A percentile compares a stretch with the other conserved stretches of the same genome.
These are phyloP conservation scores for Andrena marginata DNA, from an alignment of 2,888 invertebrate species.

Conservation along the genomic window DNA sequence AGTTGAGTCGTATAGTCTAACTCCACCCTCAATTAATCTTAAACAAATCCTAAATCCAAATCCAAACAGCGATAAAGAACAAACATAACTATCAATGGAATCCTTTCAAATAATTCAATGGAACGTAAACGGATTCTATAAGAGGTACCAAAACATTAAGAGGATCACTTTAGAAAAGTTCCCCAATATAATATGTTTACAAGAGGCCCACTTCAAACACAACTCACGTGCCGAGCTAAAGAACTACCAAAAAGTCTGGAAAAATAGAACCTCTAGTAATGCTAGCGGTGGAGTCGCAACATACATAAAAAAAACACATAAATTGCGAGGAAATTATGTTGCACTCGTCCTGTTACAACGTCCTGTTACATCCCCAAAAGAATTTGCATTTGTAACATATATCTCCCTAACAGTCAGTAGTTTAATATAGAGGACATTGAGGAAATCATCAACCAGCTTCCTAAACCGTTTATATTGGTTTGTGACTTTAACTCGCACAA, in stretches of 20 bases:
- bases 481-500: conserved; percentile 70
- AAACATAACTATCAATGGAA: too few relatives aligned
- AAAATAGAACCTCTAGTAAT: neutral
- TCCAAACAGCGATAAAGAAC: too few relatives aligned
- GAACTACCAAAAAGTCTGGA: neutral
- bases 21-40: neutral
- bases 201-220: neutral
- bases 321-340: neutral
- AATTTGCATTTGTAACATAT: conserved; percentile 52
- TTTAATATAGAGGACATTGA: conserved; percentile 5
- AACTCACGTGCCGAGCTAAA: neutral
- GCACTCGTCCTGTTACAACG: conserved; percentile 22
- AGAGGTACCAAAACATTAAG: neutral
- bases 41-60: too few relatives aligned
- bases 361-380: neutral
- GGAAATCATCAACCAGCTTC: conserved; percentile 55
- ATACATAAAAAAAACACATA: neutral
- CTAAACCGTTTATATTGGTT: conserved; percentile 60
- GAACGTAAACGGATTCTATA: too few relatives aligned
- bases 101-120: too few relatives aligned
- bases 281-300: conserved; percentile 5
- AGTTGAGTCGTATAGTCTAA: neutral
- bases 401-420: conserved; percentile 44
- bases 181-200: neutral
- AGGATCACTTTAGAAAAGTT: neutral